Conservation (phyloP, 2,113 vertebrate species). For the Chunga burmeisteri region DNA sequence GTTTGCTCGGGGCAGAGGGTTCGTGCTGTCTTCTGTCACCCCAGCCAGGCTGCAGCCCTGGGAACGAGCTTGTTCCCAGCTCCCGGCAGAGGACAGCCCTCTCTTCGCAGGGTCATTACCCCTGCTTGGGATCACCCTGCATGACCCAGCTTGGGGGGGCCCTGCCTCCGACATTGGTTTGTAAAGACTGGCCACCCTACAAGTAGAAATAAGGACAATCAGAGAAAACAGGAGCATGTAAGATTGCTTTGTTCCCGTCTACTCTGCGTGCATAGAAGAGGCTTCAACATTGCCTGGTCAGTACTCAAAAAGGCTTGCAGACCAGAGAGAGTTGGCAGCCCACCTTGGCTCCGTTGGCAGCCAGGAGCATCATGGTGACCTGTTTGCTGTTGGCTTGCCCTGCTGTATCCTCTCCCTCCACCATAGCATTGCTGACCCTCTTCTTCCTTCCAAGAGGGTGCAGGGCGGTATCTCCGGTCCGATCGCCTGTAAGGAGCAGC, state of each 20-base stretch:
- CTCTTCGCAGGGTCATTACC: neutral
- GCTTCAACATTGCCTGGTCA: neutral
- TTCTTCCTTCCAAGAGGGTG: neutral
- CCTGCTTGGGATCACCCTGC: neutral
- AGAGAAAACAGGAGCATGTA: neutral
- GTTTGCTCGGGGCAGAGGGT: neutral
- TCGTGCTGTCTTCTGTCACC: rapidly evolving
- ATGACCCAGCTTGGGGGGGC: neutral
- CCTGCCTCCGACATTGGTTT: neutral
- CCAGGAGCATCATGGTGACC: neutral
- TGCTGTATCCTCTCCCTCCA: neutral
- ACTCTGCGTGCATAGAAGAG: neutral
- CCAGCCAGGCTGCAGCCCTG: neutral
- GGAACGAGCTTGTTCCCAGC: neutral
- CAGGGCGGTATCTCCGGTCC: neutral
- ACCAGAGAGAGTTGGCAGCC: neutral
- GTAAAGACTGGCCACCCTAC: neutral
- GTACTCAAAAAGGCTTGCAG: neutral
- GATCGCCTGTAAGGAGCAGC: rapidly evolving
- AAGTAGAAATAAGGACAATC: neutral
- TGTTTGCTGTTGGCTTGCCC: neutral
- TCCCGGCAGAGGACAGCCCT: neutral
- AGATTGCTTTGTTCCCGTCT: neutral
- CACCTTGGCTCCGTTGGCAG: neutral
- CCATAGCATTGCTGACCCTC: neutral